phyloP scores from a whole-genome alignment of 2,797 vertebrate species.

The Rhincodon typus region DNA sequence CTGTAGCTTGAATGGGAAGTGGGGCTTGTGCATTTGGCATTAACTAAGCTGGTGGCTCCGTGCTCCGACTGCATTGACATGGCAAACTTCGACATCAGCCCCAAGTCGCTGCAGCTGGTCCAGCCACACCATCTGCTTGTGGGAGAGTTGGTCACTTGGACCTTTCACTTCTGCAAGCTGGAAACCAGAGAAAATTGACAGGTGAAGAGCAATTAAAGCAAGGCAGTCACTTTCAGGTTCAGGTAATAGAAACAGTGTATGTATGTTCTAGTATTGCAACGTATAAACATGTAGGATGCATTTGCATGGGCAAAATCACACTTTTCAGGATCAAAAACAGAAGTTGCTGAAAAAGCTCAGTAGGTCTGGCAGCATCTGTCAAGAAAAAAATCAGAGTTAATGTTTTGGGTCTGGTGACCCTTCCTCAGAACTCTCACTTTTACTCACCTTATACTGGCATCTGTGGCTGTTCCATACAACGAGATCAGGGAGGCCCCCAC shows the following conservation, averaged over 20 bases:
- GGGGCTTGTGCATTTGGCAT: neutral
- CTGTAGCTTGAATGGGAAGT: too few species aligned
- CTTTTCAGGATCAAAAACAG: too few species aligned
- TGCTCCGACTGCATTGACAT: conserved; percentile 72
- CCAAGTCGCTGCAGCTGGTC: conserved; percentile 77
- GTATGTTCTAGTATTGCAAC: neutral
- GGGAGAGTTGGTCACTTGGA: conserved; percentile 82
- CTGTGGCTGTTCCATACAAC: conserved; percentile 77
- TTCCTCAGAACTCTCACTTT: neutral
- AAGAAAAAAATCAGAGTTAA: too few species aligned
- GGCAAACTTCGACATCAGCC: conserved; percentile 85
- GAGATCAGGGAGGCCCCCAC: conserved; percentile 84
- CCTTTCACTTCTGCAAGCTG: conserved; percentile 97
- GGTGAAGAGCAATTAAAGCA: neutral
- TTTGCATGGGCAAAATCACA: too few species aligned
- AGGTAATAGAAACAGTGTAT: neutral
- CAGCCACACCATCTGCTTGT: conserved; percentile 91
- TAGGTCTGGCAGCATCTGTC: too few species aligned
- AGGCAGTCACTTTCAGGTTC: neutral
- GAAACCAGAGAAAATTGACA: conserved; percentile 37
- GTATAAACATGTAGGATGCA: neutral
- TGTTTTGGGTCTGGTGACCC: neutral
- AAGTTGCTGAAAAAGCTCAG: too few species aligned
- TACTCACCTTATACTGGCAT: conserved; percentile 58
- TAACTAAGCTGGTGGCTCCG: conserved; percentile 60